These are phyloP conservation scores for Orchestia grillus DNA, from an alignment of 1,140 invertebrate species.

Conservation along the genomic window DNA sequence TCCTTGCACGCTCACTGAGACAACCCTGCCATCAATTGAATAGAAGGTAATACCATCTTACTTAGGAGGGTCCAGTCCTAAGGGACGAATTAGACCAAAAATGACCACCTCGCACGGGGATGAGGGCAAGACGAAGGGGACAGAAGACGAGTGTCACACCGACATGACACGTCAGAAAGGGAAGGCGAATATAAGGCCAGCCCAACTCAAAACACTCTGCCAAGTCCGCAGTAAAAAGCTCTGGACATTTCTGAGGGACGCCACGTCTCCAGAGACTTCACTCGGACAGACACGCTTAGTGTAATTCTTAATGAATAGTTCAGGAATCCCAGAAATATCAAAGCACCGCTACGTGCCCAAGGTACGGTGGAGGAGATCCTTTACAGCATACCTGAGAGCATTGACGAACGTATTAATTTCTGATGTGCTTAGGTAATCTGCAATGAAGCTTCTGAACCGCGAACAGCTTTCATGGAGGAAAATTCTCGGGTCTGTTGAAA, in stretches of 20 bases:
- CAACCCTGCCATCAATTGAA: neutral
- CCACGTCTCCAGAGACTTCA: neutral
- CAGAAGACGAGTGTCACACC: neutral
- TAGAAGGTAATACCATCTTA: neutral
- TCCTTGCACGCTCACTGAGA: neutral
- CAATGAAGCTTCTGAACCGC: neutral
- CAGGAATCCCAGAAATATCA: neutral
- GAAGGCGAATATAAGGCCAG: neutral
- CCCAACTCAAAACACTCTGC: neutral
- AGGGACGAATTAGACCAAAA: no score
- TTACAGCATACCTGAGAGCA: neutral
- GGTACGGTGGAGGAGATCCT: neutral
- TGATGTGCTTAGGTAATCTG: neutral
- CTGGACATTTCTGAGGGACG: neutral
- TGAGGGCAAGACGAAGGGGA: neutral
- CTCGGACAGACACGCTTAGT: neutral
- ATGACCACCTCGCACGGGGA: neutral
- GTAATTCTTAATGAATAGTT: neutral
- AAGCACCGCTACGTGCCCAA: neutral
- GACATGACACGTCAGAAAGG: neutral
- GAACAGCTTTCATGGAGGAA: neutral
- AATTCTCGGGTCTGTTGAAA: neutral
- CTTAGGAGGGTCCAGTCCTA: no score
- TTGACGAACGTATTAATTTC: neutral
- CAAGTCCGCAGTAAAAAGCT: neutral